Evolutionary conservation across 1,140 invertebrate genomes (phyloP).

Genomic region (Saccostrea glomerata): DNA sequence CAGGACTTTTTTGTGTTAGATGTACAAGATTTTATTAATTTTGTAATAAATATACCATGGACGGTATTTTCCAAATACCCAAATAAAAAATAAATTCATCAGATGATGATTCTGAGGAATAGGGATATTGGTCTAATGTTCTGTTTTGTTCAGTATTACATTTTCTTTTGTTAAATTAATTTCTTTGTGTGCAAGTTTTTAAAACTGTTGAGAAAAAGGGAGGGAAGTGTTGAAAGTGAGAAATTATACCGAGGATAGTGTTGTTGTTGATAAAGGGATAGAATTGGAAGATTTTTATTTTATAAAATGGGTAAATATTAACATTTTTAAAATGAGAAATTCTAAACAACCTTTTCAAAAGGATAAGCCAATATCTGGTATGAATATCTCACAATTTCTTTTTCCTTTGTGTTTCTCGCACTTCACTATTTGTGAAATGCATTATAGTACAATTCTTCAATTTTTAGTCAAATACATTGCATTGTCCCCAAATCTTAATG

Average conservation of each 20-base stretch:
- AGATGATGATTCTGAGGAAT: neutral
- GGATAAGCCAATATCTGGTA: too few species aligned
- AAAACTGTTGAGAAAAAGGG: neutral
- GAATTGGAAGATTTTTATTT: too few species aligned
- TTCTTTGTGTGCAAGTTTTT: conserved; percentile 3
- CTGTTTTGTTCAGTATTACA: conserved; percentile 31
- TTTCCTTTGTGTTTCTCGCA: neutral
- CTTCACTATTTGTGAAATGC: neutral
- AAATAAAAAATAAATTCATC: too few species aligned
- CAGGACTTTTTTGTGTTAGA: neutral
- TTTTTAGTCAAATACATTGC: neutral
- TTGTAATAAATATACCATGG: too few species aligned
- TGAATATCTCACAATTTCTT: neutral
- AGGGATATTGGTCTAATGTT: neutral
- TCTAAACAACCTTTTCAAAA: too few species aligned
- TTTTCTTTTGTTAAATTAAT: conserved; percentile 16
- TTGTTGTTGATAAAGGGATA: too few species aligned
- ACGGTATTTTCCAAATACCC: too few species aligned
- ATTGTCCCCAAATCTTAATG: neutral
- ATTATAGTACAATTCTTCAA: neutral
- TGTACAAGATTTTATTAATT: neutral
- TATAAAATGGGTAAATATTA: too few species aligned
- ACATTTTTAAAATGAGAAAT: too few species aligned
- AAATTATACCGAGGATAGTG: neutral
- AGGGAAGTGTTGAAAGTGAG: neutral